These are phyloP conservation scores for Hydrozoanthus gracilis DNA, from an alignment of 92 coral and sea anemone species.

Conservation along the genomic window DNA sequence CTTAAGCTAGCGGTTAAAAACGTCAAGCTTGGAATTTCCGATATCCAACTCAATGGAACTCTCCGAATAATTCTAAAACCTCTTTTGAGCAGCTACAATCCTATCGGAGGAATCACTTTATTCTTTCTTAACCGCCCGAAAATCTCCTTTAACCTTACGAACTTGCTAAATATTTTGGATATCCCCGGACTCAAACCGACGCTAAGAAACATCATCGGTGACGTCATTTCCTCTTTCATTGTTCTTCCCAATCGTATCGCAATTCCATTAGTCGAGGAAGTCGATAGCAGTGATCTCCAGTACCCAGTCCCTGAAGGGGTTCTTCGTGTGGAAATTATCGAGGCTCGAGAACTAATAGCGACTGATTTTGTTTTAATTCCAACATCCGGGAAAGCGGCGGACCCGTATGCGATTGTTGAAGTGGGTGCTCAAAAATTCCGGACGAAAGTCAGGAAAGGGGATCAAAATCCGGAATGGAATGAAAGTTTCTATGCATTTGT, in stretches of 20 bases:
- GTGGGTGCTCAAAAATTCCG: conserved; percentile 95
- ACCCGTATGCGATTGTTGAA: conserved; percentile 83
- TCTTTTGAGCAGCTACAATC: conserved; percentile 65
- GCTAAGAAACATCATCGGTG: conserved; percentile 77
- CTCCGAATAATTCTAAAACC: conserved; percentile 92
- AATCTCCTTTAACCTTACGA: conserved; percentile 85
- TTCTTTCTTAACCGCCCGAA: conserved; percentile 90
- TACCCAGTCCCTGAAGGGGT: conserved; percentile 96
- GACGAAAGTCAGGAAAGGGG: conserved; percentile 75
- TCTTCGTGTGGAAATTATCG: conserved; percentile 75
- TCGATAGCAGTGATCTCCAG: conserved; percentile 79
- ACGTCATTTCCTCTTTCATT: conserved; percentile 79
- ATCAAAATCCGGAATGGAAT: conserved; percentile 86
- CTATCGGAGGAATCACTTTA: conserved; percentile 83
- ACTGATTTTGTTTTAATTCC: conserved; percentile 73
- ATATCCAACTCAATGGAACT: conserved; percentile 84
- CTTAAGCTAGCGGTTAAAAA: conserved; percentile 71
- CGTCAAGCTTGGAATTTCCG: conserved; percentile 86
- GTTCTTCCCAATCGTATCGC: conserved; percentile 95
- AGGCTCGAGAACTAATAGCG: conserved; percentile 78
- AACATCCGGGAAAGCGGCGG: conserved; percentile 68
- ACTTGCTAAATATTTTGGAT: conserved; percentile 86
- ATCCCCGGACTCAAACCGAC: conserved; percentile 90
- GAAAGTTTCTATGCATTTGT: conserved; percentile 88
- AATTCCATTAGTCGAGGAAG: conserved; percentile 78